Evolutionary conservation across 1,140 invertebrate species (phyloP), one percentile per base, ranked within the genome.

Genomic region (Drosophila pruinosa): DNA sequence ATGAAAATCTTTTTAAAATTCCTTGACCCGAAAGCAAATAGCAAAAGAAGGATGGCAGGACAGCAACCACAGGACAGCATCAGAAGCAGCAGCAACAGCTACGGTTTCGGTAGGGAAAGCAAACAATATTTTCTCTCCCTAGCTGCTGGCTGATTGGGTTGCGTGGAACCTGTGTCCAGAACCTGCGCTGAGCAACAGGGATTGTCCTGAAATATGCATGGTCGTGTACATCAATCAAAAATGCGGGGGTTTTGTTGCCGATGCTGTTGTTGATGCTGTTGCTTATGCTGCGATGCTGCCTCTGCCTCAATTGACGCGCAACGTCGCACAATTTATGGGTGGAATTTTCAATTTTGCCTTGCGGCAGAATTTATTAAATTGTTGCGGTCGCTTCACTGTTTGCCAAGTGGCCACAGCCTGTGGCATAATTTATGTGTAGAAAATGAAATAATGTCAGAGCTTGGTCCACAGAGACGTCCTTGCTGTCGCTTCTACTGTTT

Each of bases 271-370:
- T 41, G 21, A 10, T 54, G 24, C 50, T 47, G 59, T 26, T 22
- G 26, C 22, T 62, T 24, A 47, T 61, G 17, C 24, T 17, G 36
- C 15, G 17, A n/a, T 24, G 17, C 15, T 58, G 26, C 22, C 12
- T 14, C 26, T 38, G 47, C 59, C 47, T 36, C 61, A 53, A 53
- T 54, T 45, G 48, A 63, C 41, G 50, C 52, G 26, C 61, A 53
- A 39, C 36, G 50, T n/a, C 57, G 52, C 62, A 65, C 52, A 43
- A 53, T 53, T 53, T 52, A 52, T 63, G 22, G 15, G 34, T 26
- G 78, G 82, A 88, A 88, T 86, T 88, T 86, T 88, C 82, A 88
- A 88, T 86, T 86, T 86, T 31, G 82, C 59, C 77, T 57, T 77
- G 58, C 62, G 83, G 77, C 73, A 47, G 41, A 81, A 88, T 86